Evolutionary conservation across 2,888 invertebrate genomes (phyloP).

Genomic region (Terebella lapidaria): DNA sequence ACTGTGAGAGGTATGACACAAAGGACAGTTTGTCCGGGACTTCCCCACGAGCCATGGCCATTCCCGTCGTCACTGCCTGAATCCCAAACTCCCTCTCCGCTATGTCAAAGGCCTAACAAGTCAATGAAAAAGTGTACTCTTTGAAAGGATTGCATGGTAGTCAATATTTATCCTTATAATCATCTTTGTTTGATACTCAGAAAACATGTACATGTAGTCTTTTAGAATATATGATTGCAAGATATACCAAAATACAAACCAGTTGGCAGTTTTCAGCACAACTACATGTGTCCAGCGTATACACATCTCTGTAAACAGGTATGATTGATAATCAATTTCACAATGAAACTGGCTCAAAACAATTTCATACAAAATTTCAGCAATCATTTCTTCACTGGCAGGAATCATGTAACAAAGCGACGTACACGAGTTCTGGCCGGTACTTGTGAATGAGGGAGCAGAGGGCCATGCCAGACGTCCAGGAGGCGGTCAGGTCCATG

Average conservation of each 20-base stretch:
- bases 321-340: no score
- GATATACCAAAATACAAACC: slow-evolving; percentile 26
- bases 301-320: slow-evolving; percentile 66
- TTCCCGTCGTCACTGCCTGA: slow-evolving; percentile 67
- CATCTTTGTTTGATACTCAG: no score
- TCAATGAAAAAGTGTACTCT: not conserved
- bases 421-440: slow-evolving; percentile 72
- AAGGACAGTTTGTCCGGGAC: slow-evolving; percentile 70
- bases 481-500: slow-evolving; percentile 66
- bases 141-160: not conserved
- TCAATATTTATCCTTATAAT: not conserved
- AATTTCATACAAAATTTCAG: no score
- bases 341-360: no score
- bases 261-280: slow-evolving; percentile 69
- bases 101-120: slow-evolving; percentile 72
- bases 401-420: no score
- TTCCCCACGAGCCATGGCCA: slow-evolving; percentile 69
- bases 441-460: slow-evolving; percentile 78
- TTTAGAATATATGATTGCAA: not conserved
- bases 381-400: no score
- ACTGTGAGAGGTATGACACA: slow-evolving; percentile 79
- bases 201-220: not conserved
- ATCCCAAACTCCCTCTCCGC: slow-evolving; percentile 79
- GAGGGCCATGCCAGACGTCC: slow-evolving; percentile 65
- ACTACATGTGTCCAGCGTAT: slow-evolving; percentile 63